A percentile compares a stretch with the other conserved stretches of the same genome.
phyloP scores from a whole-genome alignment of 2,888 invertebrate species.

The Apotomis turbidana region DNA sequence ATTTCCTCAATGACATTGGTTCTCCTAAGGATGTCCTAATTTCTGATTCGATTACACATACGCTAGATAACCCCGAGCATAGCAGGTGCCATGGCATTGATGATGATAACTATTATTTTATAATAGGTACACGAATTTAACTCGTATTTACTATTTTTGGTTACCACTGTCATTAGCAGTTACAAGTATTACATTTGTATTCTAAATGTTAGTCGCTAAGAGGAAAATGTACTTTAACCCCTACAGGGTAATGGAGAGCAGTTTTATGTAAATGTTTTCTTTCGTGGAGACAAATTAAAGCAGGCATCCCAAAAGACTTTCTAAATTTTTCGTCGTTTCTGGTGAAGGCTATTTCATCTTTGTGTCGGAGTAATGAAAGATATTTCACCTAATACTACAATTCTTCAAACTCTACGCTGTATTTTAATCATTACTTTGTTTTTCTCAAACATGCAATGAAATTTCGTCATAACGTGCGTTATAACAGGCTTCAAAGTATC shows the following conservation, averaged over 20 bases:
- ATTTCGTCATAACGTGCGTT: too few relatives aligned
- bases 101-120: too few relatives aligned
- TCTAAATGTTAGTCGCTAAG: slow-evolving; percentile 17
- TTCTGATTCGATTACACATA: too few relatives aligned
- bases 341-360: slow-evolving; percentile 14
- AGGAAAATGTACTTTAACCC: slow-evolving; percentile 23
- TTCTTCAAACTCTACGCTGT: not conserved
- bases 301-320: slow-evolving; percentile 38
- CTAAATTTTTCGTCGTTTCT: slow-evolving; percentile 37
- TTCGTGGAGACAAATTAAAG: slow-evolving; percentile 47
- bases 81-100: too few relatives aligned
- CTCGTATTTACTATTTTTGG: not conserved
- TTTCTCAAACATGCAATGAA: too few relatives aligned
- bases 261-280: slow-evolving; percentile 49
- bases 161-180: slow-evolving; percentile 3
- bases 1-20: too few relatives aligned
- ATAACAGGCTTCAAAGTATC: too few relatives aligned
- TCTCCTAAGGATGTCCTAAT: too few relatives aligned
- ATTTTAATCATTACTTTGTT: too few relatives aligned
- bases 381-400: not conserved
- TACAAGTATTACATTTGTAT: slow-evolving; percentile 20
- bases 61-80: too few relatives aligned
- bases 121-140: too few relatives aligned
- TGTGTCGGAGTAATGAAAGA: not conserved
- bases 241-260: slow-evolving; percentile 39